Conservation (phyloP, 2,888 invertebrate species). For the Portevinia maculata region DNA sequence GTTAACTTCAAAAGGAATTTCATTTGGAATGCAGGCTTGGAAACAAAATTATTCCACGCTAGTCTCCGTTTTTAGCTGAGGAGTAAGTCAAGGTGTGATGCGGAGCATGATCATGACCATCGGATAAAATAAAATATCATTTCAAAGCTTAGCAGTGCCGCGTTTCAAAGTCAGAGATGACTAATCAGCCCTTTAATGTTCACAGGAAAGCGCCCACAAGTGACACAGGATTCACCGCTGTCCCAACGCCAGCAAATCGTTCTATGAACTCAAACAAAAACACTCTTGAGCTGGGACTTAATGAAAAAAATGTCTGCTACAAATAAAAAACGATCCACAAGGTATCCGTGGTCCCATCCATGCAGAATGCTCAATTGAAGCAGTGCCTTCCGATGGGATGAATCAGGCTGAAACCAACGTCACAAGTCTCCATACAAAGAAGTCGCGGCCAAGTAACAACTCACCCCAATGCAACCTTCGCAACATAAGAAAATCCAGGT, state of each 20-base stretch:
- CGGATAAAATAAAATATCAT: constrained; percentile 84
- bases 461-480: constrained; percentile 77
- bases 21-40: constrained; percentile 89
- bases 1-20: constrained; percentile 87
- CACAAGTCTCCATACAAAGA: constrained; percentile 59
- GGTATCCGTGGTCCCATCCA: constrained; percentile 86
- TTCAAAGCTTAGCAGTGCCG: background rate
- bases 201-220: constrained; percentile 84
- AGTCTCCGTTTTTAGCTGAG: constrained; percentile 92
- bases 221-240: constrained; percentile 74
- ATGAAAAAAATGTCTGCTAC: constrained; percentile 89
- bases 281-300: constrained; percentile 83
- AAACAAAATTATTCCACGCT: constrained; percentile 91
- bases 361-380: constrained; percentile 88
- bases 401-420: constrained; percentile 37
- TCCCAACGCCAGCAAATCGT: constrained; percentile 72
- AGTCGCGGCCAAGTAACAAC: constrained; percentile 60
- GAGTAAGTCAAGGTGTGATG: constrained; percentile 87
- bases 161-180: background rate
- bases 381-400: constrained; percentile 79
- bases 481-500: constrained; percentile 73
- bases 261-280: constrained; percentile 77
- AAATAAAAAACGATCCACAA: constrained; percentile 88
- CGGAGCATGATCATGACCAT: constrained; percentile 88
- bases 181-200: constrained; percentile 50